phyloP scores from a whole-genome alignment of 64 coral and sea anemone species.

The Anthopleura sola region DNA sequence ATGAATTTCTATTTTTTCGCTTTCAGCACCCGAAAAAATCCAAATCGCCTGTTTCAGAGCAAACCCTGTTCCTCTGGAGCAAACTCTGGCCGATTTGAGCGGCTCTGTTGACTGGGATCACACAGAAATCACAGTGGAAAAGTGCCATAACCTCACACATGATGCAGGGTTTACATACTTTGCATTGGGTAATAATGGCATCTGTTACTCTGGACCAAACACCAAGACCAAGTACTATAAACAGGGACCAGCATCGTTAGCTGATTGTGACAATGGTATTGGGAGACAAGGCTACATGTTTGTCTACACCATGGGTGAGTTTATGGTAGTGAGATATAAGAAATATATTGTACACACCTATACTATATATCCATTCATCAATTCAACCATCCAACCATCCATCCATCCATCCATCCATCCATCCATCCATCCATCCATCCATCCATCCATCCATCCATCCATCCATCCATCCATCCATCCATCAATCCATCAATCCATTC shows the following conservation, averaged over 20 bases:
- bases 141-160: slow-evolving; percentile 21
- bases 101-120: slow-evolving; percentile 18
- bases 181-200: slow-evolving; percentile 28
- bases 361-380: too few species aligned
- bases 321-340: too few species aligned
- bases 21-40: background rate
- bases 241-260: background rate
- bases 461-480: too few species aligned
- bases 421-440: too few species aligned
- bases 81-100: slow-evolving; percentile 20
- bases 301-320: slow-evolving; percentile 17
- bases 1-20: background rate
- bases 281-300: background rate
- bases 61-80: slow-evolving; percentile 16
- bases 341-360: too few species aligned
- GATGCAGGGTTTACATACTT: slow-evolving; percentile 27
- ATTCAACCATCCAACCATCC: too few species aligned
- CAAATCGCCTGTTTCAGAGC: slow-evolving; percentile 22
- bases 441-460: too few species aligned
- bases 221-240: background rate
- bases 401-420: too few species aligned
- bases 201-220: slow-evolving; percentile 37
- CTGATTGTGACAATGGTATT: background rate
- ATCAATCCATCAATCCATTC: too few species aligned
- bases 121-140: slow-evolving; percentile 22